A percentile compares a stretch with the other conserved stretches of the same genome.
These are phyloP conservation scores for Sarcophaga variegata DNA, from an alignment of 2,888 invertebrate genomes.

Conservation along the genomic window DNA sequence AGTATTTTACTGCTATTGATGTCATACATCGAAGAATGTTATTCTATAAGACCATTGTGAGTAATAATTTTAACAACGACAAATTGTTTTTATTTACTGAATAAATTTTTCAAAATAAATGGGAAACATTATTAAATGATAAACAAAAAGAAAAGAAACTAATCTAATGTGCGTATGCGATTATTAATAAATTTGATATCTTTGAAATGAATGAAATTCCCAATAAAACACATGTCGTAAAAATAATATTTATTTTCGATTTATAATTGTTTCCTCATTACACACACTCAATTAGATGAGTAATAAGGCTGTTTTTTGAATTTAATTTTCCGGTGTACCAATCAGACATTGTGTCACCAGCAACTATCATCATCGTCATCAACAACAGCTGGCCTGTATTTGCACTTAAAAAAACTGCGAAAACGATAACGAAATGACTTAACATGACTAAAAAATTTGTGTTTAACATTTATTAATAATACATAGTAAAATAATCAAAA, in stretches of 20 bases:
- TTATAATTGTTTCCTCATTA: conserved; percentile 2
- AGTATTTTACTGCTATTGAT: no score
- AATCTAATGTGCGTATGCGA: neutral
- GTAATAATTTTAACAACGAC: no score
- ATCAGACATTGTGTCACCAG: conserved; percentile 66
- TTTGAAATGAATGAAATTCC: neutral
- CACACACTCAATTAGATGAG: conserved; percentile 13
- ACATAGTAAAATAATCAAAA: neutral
- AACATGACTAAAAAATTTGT: conserved; percentile 22
- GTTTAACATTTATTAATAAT: conserved; percentile 41
- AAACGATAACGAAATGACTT: neutral
- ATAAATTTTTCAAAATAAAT: neutral
- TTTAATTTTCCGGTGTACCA: conserved; percentile 48
- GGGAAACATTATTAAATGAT: neutral
- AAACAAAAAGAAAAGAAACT: neutral
- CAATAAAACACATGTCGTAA: neutral
- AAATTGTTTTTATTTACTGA: no score
- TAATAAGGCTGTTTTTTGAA: conserved; percentile 21
- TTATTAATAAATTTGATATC: neutral
- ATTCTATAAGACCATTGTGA: no score
- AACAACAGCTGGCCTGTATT: neutral
- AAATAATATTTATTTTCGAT: neutral
- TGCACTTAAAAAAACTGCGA: neutral
- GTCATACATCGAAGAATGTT: no score
- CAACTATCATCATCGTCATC: neutral